phyloP scores from a whole-genome alignment of 2,113 vertebrate species.

The Numida meleagris region DNA sequence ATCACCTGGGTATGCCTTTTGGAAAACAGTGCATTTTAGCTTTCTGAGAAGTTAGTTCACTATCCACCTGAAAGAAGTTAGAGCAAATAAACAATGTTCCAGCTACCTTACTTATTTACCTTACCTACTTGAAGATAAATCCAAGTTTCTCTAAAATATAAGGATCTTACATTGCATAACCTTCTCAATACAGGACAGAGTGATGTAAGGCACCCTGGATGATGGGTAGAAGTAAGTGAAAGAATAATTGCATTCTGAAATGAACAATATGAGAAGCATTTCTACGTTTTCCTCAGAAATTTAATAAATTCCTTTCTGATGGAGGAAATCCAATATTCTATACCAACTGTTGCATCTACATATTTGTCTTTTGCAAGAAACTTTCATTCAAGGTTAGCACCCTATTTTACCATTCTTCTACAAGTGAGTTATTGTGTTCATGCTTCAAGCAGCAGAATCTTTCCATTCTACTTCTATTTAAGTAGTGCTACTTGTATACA shows the following conservation, averaged over 20 bases:
- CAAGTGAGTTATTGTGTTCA: background rate
- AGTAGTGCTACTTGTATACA: constrained; percentile 4
- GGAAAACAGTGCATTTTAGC: background rate
- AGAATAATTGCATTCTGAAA: background rate
- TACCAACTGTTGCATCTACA: background rate
- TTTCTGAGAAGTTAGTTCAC: background rate
- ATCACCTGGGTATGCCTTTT: background rate
- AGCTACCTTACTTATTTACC: background rate
- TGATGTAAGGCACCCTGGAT: background rate
- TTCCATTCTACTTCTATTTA: background rate
- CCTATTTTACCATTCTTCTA: background rate
- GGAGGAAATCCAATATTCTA: background rate
- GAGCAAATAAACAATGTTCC: background rate
- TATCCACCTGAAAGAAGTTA: background rate
- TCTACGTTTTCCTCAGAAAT: background rate
- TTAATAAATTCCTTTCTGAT: background rate
- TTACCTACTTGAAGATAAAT: background rate
- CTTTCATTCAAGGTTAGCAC: background rate
- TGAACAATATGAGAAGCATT: background rate
- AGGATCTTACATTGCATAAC: background rate
- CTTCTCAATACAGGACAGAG: background rate
- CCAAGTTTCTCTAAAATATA: background rate
- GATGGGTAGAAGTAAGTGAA: background rate
- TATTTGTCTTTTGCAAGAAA: background rate
- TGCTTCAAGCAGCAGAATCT: background rate